Conservation (phyloP, 2,113 vertebrate genomes). For the Strix uralensis region DNA sequence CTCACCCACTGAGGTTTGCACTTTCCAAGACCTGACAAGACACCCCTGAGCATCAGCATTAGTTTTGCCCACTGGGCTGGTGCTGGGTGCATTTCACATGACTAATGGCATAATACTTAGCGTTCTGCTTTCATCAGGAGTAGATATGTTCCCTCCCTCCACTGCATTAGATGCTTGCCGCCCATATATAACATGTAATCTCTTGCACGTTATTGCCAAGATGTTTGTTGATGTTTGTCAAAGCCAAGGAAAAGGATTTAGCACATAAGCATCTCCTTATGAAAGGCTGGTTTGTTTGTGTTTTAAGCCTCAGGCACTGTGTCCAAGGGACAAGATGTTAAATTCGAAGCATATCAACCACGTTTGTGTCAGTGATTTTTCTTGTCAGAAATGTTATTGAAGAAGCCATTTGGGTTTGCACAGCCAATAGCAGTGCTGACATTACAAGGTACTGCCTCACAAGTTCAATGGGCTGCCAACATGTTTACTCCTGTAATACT, state of each 20-base stretch:
- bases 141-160: background rate
- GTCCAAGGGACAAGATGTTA: conserved; percentile 30
- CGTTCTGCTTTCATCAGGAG: conserved; percentile 33
- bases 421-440: background rate
- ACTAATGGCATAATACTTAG: background rate
- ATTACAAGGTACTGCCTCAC: background rate
- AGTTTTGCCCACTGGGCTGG: background rate
- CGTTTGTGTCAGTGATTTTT: background rate
- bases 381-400: background rate
- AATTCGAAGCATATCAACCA: background rate
- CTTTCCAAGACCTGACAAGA: background rate
- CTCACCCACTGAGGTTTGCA: background rate
- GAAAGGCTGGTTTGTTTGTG: conserved; percentile 32
- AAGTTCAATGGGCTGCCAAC: background rate
- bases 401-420: background rate
- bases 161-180: background rate
- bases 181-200: conserved; percentile 41
- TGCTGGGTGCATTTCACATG: conserved; percentile 4
- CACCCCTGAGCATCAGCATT: background rate
- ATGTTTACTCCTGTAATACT: background rate
- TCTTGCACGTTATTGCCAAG: conserved; percentile 49
- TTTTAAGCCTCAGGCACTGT: conserved; percentile 5
- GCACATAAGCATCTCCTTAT: conserved; percentile 19
- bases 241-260: conserved; percentile 58
- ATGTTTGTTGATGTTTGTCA: conserved; percentile 46